phyloP scores from a whole-genome alignment of 2,113 vertebrate species.

The Gracilinanus agilis region DNA sequence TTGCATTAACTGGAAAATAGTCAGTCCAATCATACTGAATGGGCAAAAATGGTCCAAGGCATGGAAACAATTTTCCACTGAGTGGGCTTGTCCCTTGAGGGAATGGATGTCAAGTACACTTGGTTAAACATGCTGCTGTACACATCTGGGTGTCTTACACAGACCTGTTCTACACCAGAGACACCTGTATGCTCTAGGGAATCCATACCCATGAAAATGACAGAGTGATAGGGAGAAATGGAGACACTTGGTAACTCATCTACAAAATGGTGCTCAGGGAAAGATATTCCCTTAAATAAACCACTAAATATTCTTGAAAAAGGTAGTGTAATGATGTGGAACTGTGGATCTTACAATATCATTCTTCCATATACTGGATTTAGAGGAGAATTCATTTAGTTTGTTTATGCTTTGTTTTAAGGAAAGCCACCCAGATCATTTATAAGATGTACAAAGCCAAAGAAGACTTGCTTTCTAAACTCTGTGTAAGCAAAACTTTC shows the following conservation, averaged over 20 bases:
- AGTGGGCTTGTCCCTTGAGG: slow-evolving; percentile 43
- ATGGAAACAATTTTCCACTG: slow-evolving; percentile 80
- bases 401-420: slow-evolving; percentile 64
- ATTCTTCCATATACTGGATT: slow-evolving; percentile 27
- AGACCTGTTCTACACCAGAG: neutral
- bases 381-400: slow-evolving; percentile 33
- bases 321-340: neutral
- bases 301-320: neutral
- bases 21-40: slow-evolving; percentile 75
- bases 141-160: neutral
- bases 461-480: slow-evolving; percentile 42
- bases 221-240: neutral
- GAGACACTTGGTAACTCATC: neutral
- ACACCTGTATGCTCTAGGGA: slow-evolving; percentile 45
- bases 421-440: slow-evolving; percentile 64
- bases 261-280: neutral
- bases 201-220: neutral
- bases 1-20: slow-evolving; percentile 80
- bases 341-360: neutral
- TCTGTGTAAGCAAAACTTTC: slow-evolving; percentile 70
- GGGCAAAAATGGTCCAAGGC: slow-evolving; percentile 72
- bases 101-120: neutral
- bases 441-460: slow-evolving; percentile 16
- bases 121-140: slow-evolving; percentile 28
- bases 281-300: neutral